Conservation (phyloP, 1,140 invertebrate genomes). For the Drosophila pallidifrons region DNA sequence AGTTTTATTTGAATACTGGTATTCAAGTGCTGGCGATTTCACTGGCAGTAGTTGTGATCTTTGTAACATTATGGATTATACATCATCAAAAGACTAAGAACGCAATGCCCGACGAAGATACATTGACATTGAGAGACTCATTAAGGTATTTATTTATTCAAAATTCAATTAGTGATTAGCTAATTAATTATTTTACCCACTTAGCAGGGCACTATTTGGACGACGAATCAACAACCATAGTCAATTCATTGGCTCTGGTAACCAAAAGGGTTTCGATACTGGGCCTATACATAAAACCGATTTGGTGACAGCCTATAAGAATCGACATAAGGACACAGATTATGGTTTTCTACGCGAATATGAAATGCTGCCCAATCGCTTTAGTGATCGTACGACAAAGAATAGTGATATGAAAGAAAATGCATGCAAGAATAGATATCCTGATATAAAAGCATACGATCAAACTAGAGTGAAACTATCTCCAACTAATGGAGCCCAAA, state of each 20-base stretch:
- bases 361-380: constrained; percentile 93
- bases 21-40: constrained; percentile 87
- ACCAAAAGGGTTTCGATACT: constrained; percentile 91
- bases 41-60: constrained; percentile 88
- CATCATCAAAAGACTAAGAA: constrained; percentile 90
- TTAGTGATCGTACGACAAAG: constrained; percentile 93
- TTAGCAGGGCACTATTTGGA: constrained; percentile 73
- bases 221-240: constrained; percentile 79
- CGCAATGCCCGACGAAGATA: constrained; percentile 91
- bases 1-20: constrained; percentile 82
- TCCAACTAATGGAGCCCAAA: constrained; percentile 90
- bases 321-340: constrained; percentile 93
- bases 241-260: constrained; percentile 81
- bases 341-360: constrained; percentile 96
- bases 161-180: not conserved
- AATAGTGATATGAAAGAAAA: constrained; percentile 96
- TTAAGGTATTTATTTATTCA: constrained; percentile 86
- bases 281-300: constrained; percentile 91
- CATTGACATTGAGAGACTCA: constrained; percentile 89
- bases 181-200: not conserved
- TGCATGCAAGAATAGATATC: constrained; percentile 93
- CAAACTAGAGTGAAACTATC: constrained; percentile 94
- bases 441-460: constrained; percentile 96
- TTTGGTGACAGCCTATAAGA: constrained; percentile 90
- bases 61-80: constrained; percentile 89